phyloP scores from a whole-genome alignment of 2,113 vertebrate species.

The Ascaphus truei region DNA sequence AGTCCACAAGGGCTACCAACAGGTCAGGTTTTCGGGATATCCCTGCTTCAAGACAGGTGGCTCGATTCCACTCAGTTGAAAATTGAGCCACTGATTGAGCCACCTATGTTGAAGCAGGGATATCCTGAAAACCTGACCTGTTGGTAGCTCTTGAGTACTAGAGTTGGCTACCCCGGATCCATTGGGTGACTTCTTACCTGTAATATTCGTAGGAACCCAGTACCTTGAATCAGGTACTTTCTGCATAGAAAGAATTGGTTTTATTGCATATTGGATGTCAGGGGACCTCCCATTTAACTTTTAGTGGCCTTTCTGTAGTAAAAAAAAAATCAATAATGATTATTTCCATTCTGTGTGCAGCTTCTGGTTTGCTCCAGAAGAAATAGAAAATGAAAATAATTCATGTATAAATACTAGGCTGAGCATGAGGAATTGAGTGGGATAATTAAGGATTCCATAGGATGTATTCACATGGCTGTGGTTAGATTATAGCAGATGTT shows the following conservation, averaged over 20 bases:
- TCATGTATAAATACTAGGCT: not conserved
- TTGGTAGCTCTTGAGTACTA: too few species aligned
- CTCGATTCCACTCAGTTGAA: too few species aligned
- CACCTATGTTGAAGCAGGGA: too few species aligned
- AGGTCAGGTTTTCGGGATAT: too few species aligned
- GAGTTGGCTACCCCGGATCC: too few species aligned
- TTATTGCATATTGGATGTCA: constrained; percentile 25
- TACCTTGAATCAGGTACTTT: constrained; percentile 30
- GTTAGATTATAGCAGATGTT: not conserved
- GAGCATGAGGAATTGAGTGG: not conserved
- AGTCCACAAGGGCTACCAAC: too few species aligned
- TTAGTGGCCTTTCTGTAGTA: constrained; percentile 39
- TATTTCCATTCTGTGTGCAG: constrained; percentile 36
- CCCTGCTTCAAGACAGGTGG: too few species aligned
- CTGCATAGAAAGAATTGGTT: constrained; percentile 40
- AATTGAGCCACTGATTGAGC: too few species aligned
- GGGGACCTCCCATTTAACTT: constrained; percentile 46
- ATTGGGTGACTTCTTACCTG: constrained; percentile 29
- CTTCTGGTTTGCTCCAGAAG: not conserved
- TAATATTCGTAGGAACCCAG: constrained; percentile 3
- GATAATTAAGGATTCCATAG: constrained; percentile 3
- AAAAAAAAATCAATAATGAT: constrained; percentile 38
- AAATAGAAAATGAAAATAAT: fast-evolving
- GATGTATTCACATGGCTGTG: not conserved
- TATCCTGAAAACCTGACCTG: too few species aligned